These are phyloP conservation scores for Acromyrmex heyeri DNA, from an alignment of 1,140 invertebrate species.

Conservation along the genomic window DNA sequence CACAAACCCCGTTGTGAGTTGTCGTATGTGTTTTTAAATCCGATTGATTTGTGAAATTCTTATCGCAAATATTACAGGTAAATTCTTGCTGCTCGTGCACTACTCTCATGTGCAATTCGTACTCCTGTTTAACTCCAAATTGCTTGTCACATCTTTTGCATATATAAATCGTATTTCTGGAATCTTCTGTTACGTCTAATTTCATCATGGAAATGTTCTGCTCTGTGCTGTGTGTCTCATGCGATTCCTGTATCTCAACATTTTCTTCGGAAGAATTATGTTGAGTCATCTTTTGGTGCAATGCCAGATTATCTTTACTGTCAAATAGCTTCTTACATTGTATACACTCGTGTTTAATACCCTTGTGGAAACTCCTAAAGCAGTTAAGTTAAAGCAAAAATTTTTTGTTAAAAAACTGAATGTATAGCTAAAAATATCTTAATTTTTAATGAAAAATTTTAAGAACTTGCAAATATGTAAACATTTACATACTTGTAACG, in stretches of 20 bases:
- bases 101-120: constrained; percentile 87
- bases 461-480: not conserved
- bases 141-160: constrained; percentile 88
- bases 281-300: constrained; percentile 86
- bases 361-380: constrained; percentile 84
- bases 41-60: constrained; percentile 87
- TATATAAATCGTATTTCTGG: constrained; percentile 65
- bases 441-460: not conserved
- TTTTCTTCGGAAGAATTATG: constrained; percentile 84
- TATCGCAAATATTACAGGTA: constrained; percentile 87
- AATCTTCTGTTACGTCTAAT: not conserved
- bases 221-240: not conserved
- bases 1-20: constrained; percentile 83
- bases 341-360: constrained; percentile 86
- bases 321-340: constrained; percentile 86
- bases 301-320: constrained; percentile 84
- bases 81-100: constrained; percentile 87
- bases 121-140: constrained; percentile 88
- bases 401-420: not conserved
- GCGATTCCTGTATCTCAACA: constrained; percentile 61
- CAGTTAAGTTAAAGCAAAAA: constrained; percentile 14
- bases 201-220: not conserved
- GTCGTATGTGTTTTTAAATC: constrained; percentile 88
- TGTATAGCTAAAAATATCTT: not conserved
- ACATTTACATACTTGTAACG: not conserved